Percentiles rank a stretch among this genome's conserved stretches.
These are phyloP conservation scores for Anarhynchus alexandrinus DNA, from an alignment of 2,113 vertebrate species.

Conservation along the genomic window DNA sequence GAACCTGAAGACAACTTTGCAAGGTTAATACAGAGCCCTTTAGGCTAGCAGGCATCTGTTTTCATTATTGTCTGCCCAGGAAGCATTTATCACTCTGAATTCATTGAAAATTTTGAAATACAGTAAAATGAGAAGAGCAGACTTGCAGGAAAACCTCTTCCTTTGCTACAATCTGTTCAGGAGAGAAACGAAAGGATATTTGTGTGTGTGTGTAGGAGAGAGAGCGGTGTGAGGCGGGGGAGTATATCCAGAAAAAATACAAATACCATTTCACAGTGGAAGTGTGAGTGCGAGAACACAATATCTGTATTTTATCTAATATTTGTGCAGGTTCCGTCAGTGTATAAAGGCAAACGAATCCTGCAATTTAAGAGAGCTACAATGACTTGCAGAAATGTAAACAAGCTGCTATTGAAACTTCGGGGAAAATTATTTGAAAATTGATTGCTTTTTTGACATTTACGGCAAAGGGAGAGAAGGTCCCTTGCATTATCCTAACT, in stretches of 20 bases:
- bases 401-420: background rate
- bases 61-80: constrained; percentile 20
- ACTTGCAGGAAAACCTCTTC: constrained; percentile 24
- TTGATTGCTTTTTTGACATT: background rate
- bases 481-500: background rate
- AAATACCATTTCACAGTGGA: constrained; percentile 28
- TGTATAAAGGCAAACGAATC: background rate
- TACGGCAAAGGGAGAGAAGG: background rate
- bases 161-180: constrained; percentile 18
- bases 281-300: background rate
- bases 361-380: background rate
- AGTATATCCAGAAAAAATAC: background rate
- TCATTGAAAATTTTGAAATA: constrained; percentile 28
- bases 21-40: background rate
- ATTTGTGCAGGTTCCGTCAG: background rate
- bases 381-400: constrained; percentile 13
- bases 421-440: background rate
- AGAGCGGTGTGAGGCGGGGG: background rate
- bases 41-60: background rate
- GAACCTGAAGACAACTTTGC: background rate
- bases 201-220: background rate
- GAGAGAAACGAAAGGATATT: constrained; percentile 21
- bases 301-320: constrained; percentile 1
- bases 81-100: constrained; percentile 21
- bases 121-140: background rate